Evolutionary conservation across 2,113 vertebrate species (phyloP).

Genomic region (Crotophaga sulcirostris): DNA sequence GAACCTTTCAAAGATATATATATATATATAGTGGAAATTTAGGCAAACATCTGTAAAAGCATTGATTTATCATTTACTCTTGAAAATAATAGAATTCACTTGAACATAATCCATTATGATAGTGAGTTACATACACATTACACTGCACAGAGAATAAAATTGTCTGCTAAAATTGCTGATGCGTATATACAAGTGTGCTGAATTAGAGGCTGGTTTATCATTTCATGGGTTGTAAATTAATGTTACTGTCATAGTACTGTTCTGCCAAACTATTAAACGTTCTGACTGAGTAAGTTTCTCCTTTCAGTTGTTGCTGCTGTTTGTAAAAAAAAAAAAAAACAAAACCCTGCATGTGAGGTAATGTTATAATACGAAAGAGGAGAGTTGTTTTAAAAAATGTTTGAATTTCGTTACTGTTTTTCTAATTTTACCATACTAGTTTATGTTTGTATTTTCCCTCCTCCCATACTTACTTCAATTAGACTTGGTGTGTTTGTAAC

Average conservation of each 20-base stretch:
- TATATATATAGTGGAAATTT: rapidly evolving
- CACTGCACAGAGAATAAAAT: not conserved
- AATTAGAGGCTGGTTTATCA: not conserved
- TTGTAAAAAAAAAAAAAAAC: not conserved
- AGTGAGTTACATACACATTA: not conserved
- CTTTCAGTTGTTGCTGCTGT: slow-evolving; percentile 44
- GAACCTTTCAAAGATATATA: not conserved
- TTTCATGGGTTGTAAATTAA: not conserved
- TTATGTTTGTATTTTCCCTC: not conserved
- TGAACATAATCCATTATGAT: not conserved
- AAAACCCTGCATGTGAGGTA: slow-evolving; percentile 16
- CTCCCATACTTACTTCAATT: not conserved
- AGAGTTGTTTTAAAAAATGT: not conserved
- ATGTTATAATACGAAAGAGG: not conserved
- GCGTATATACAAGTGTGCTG: not conserved
- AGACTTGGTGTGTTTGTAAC: slow-evolving; percentile 40
- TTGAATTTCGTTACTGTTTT: not conserved
- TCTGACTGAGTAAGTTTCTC: slow-evolving; percentile 48
- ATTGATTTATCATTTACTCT: not conserved
- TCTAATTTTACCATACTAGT: not conserved
- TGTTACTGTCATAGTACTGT: not conserved
- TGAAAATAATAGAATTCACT: not conserved
- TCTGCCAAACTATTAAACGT: not conserved
- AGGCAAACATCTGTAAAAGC: not conserved
- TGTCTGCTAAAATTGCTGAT: not conserved